Base-by-base conservation (phyloP, 2,797 vertebrate genomes). In the Parotocinclus haroldoi region DNA sequence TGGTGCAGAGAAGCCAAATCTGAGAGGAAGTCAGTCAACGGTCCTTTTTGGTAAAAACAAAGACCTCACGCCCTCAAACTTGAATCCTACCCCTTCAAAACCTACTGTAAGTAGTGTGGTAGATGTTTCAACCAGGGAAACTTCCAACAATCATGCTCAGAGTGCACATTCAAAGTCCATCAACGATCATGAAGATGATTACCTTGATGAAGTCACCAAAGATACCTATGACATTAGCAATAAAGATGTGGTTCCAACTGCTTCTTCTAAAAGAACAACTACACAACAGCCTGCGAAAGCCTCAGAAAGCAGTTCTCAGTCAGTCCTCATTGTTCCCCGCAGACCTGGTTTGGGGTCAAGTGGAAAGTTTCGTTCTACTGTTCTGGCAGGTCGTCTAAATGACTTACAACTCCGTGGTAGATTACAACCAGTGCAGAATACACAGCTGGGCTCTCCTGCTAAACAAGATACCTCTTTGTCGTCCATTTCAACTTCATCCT, bases 21-120 rank as follows among this genome's bases (percentile, higher is more conserved):
- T 82, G 45, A 81, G 73, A 56, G 81, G 81, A 37, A 69, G 69
- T 0, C 83, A 76, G 60, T 71, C 86, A 36, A 78, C 75, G 58
- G 83, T 56, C 87, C 87, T 74, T 88, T 89, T 53, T 37, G 82
- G 85, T 12, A 78, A 76, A 74, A 66, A 76, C 60, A 86, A 61
- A 67, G 83, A 77, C 10, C 44, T 11, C 83, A 76, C 7, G 79
- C 80, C 78, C 10, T 63, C 83, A 57, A 76, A 88, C 81, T 77
- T 65, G 44, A 49, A 78, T 17, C 6, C 46, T 17, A 40, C 27
- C 74, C 63, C 75, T 67, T 58, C 71, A 50, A 71, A 88, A 55
- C 79, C 86, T 57, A 78, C 81, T 57, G 56, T 80, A 50, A 80
- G 75, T 14, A 78, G 78, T 71, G 68, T 53, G 75, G 80, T 81